Evolutionary conservation across 2,797 vertebrate genomes (phyloP).

Genomic region (Diglossa cyanea): DNA sequence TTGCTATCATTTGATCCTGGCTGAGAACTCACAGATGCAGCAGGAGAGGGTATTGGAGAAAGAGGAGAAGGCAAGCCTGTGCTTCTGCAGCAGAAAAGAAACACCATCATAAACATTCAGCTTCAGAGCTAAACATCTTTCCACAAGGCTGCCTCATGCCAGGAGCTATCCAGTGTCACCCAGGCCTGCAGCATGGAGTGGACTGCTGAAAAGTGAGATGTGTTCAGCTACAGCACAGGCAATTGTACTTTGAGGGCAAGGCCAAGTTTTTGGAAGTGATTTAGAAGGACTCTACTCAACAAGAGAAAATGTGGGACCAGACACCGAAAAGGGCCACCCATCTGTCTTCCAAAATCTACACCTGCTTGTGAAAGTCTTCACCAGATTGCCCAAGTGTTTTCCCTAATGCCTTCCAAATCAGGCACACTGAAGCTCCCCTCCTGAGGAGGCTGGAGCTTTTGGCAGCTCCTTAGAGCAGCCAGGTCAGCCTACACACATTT

Average conservation of each 20-base stretch:
- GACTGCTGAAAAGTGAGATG: neutral
- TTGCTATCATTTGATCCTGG: slow-evolving; percentile 69
- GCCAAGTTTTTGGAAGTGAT: neutral
- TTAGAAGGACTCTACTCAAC: neutral
- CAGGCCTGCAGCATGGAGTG: neutral
- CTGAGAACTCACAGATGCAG: slow-evolving; percentile 75
- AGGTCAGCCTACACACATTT: neutral
- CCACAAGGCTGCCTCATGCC: neutral
- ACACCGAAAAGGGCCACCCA: neutral
- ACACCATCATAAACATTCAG: neutral
- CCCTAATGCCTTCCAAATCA: neutral
- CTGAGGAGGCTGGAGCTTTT: neutral
- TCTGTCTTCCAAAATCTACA: neutral
- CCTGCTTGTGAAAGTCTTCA: neutral
- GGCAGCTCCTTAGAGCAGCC: neutral
- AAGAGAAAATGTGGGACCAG: neutral
- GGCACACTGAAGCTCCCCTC: neutral
- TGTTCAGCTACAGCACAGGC: neutral
- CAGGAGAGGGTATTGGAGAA: slow-evolving; percentile 83
- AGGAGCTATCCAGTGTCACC: neutral
- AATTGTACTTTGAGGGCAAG: neutral
- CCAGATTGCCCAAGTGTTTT: neutral
- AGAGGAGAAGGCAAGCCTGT: slow-evolving; percentile 80
- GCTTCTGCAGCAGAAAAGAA: slow-evolving; percentile 70
- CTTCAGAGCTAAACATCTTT: neutral